phyloP scores from a whole-genome alignment of 1,140 invertebrate species.

The Drosophila murphyi region DNA sequence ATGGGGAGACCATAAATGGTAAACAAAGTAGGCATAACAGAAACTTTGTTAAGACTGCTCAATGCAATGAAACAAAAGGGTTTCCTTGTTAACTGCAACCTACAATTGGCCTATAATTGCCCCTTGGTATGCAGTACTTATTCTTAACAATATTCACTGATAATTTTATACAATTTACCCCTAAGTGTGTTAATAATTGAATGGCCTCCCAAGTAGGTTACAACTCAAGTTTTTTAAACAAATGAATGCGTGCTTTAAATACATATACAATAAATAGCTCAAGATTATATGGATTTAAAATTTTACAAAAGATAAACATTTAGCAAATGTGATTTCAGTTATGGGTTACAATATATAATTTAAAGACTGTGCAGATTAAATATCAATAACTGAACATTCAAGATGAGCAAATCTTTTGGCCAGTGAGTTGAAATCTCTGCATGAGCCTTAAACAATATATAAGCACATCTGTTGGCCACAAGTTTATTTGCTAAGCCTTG shows the following conservation, averaged over 20 bases:
- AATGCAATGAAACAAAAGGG: conserved; percentile 55
- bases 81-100: conserved; percentile 43
- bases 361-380: not conserved
- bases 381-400: no score
- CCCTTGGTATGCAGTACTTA: conserved; percentile 12
- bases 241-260: not conserved
- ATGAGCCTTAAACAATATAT: not conserved
- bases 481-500: conserved; percentile 13
- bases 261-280: not conserved
- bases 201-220: conserved; percentile 10
- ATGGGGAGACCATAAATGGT: conserved; percentile 35
- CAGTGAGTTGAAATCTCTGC: not conserved
- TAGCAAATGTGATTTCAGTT: not conserved
- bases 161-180: not conserved
- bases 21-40: conserved; percentile 24
- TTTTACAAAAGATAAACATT: not conserved
- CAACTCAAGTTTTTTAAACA: not conserved
- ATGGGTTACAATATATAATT: not conserved
- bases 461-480: conserved; percentile 35
- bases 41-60: conserved; percentile 27
- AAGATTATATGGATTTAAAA: not conserved
- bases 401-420: not conserved
- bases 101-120: conserved; percentile 44
- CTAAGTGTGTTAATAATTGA: conserved; percentile 22
- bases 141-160: conserved; percentile 23